Evolutionary conservation across 2,113 vertebrate species (phyloP), one percentile per base, ranked within the genome.

Genomic region (Porphyrio hochstetteri): DNA sequence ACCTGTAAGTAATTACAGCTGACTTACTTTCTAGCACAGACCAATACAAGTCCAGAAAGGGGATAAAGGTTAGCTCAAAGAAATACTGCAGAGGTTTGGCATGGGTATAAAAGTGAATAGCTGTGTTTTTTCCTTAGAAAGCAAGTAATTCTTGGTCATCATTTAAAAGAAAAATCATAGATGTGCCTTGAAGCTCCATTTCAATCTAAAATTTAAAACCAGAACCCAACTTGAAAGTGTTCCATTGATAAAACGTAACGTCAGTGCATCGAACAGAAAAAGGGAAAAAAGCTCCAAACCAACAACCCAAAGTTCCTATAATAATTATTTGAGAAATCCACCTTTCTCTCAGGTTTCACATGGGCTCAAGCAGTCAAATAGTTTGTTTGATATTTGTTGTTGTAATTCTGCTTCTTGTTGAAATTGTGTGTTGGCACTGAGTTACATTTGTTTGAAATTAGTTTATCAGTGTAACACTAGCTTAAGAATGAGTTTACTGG

Each of bases 1-100:
- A 97, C 97, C 97, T 97, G 97, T 95, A 97, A 97, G 97, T 96
- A 95, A 96, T 96, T 96, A 97, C 72, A 92, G 95, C 91, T 95
- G 97, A 91, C 95, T 96, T 86, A 96, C 93, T 96, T 97, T 96
- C 88, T 94, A 93, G 93, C 95, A 90, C 92, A 94, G 96, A 94
- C 95, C 83, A 92, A 63, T 79, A 40, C 82, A 65, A 90, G 90
- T 84, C 81, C 91, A 95, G 91, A 89, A 93, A 92, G 88, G 92
- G 96, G 92, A 96, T 95, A 94, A 96, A 96, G 88, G 95, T 95
- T 93, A 89, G 95, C 92, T 87, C 93, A 92, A 69, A 94, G 95
- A 94, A 97, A 96, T 84, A 91, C 94, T 94, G 92, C 93, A 86
- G 89, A 85, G 78, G 89, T 94, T 93, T 97, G 94, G 94, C 81